phyloP scores from a whole-genome alignment of 2,797 vertebrate genomes.

The Bradypodion ventrale region DNA sequence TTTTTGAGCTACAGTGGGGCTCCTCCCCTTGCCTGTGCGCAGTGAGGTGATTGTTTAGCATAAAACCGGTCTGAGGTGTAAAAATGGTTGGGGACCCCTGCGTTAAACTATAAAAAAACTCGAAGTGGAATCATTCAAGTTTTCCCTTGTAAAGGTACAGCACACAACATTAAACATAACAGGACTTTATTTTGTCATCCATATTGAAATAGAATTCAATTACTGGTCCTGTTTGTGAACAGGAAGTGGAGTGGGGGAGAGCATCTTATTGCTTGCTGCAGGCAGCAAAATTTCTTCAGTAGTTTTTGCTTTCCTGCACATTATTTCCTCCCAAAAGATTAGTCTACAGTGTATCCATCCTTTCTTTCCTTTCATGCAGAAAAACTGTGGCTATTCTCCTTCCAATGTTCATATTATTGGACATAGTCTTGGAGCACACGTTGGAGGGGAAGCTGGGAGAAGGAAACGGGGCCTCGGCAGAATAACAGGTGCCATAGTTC shows the following conservation, averaged over 20 bases:
- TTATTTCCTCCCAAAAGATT: not conserved
- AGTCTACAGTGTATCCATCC: not conserved
- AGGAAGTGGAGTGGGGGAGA: too few relatives aligned
- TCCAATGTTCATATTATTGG: slow-evolving; percentile 80
- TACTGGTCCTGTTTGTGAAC: not conserved
- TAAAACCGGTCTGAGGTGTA: too few relatives aligned
- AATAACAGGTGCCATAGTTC: slow-evolving; percentile 82
- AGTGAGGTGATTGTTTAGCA: too few relatives aligned
- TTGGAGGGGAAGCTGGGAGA: slow-evolving; percentile 76
- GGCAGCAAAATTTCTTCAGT: not conserved
- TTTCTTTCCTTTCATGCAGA: slow-evolving; percentile 43
- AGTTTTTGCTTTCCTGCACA: not conserved
- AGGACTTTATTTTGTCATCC: not conserved
- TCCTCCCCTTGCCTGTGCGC: too few relatives aligned
- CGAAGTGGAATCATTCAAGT: too few relatives aligned
- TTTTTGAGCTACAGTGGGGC: too few relatives aligned
- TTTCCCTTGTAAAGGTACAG: not conserved
- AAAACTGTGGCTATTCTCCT: slow-evolving; percentile 68
- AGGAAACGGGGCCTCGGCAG: slow-evolving; percentile 69
- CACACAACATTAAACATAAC: not conserved
- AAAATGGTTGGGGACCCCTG: too few relatives aligned
- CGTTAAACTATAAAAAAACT: too few relatives aligned
- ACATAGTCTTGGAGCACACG: slow-evolving; percentile 83
- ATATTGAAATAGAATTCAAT: not conserved
- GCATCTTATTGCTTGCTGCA: not conserved